Conservation (phyloP, 2,888 invertebrate genomes). For the Epinotia brunnichana region DNA sequence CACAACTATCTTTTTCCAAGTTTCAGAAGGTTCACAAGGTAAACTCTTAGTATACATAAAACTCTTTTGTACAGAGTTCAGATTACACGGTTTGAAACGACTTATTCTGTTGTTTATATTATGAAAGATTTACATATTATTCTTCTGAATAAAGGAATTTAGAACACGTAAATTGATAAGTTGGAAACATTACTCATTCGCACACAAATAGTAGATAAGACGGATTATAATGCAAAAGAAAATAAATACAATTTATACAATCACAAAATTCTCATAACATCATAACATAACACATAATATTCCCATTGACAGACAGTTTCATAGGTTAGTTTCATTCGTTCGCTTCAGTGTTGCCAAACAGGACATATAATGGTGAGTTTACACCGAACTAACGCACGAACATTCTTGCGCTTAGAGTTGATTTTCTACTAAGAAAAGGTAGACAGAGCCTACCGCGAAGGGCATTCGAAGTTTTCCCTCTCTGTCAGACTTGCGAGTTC, state of each 20-base stretch:
- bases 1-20: slow-evolving; percentile 43
- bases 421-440: too few relatives aligned
- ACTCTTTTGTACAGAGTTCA: neutral
- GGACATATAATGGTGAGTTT: too few relatives aligned
- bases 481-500: too few relatives aligned
- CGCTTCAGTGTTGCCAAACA: slow-evolving; percentile 15
- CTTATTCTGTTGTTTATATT: slow-evolving; percentile 7
- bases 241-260: slow-evolving; percentile 37
- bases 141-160: slow-evolving; percentile 1
- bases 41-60: slow-evolving; percentile 12
- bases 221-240: slow-evolving; percentile 21
- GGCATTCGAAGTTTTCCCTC: too few relatives aligned
- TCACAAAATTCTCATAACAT: slow-evolving; percentile 10
- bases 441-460: too few relatives aligned
- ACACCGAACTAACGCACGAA: too few relatives aligned
- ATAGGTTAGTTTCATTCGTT: slow-evolving; percentile 12
- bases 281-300: neutral
- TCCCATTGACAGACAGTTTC: neutral
- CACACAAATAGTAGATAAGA: neutral
- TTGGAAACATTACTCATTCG: slow-evolving; percentile 8
- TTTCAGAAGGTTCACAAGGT: slow-evolving; percentile 6
- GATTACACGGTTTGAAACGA: neutral
- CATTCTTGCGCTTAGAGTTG: too few relatives aligned
- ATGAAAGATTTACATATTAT: neutral
- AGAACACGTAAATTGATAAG: neutral